Base-by-base conservation (phyloP, 2,888 invertebrate species). In the Orthosia cruda region DNA sequence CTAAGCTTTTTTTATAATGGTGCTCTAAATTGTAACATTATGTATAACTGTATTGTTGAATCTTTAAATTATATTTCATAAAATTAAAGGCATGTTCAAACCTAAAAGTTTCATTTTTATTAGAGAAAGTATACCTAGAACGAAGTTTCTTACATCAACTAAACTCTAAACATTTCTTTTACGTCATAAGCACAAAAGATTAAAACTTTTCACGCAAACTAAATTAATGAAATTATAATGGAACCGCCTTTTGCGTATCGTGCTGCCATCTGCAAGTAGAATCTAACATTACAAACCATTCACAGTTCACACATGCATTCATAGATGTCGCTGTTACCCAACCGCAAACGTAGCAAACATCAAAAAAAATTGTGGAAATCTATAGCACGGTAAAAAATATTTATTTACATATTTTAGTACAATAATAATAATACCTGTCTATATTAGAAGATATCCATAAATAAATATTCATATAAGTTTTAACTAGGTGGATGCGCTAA, bases 181-280 rank as follows among this genome's bases (percentile, higher is more conserved):
- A 40, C 40, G 40, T 40, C 9, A 40, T 40, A 40, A 40, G 7
- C 40, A 40, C 40, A 9, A 40, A 40, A 40, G 7, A 40, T 40
- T 40, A 40, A 40, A 40, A 40, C 40, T 40, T 40, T 40, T 40
- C 40, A 40, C 9, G 40, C 40, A 7, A 7, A 40, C 40, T 40
- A 1, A 40, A 40, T 40, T 40, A 40, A 9, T 40, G 40, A 40
- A 40, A 40, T 7, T 40, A 40, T 9, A 32, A 32, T 40, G 40
- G 40, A 40, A 40, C 15, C 18, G 15, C 23, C 0, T 20, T n/a
- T 23, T 16, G 49, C 45, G 20, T 54, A 0, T 18, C 12, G 70
- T 74, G 72, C 85, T 83, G 86, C 86, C 84, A 83, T 86, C 85
- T 85, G 54, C 45, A 20, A 5, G 15, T 47, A 26, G 26, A 15